Percentiles rank a stretch among this genome's conserved stretches.
Evolutionary conservation across 2,888 invertebrate genomes (phyloP).

Genomic region (Thymelicus sylvestris): DNA sequence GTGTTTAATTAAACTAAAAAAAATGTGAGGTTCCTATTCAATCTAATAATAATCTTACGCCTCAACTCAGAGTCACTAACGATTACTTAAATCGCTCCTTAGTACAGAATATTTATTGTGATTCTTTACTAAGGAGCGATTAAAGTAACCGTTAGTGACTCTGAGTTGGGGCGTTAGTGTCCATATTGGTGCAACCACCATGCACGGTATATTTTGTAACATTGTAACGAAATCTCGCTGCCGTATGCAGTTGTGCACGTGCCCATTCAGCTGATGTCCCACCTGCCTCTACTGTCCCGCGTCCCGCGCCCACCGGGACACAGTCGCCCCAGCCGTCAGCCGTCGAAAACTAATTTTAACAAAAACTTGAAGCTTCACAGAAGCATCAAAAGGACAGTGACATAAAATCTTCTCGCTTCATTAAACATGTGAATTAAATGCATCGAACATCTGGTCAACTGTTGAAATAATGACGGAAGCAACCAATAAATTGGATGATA

Average conservation of each 20-base stretch:
- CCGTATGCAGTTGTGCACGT: conserved; percentile 32
- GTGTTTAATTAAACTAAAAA: too few relatives aligned
- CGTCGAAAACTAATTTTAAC: conserved; percentile 32
- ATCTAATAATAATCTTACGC: background rate
- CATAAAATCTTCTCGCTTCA: conserved; percentile 59
- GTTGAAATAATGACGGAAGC: conserved; percentile 42
- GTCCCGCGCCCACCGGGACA: conserved; percentile 15
- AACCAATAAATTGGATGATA: background rate
- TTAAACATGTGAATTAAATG: conserved; percentile 74
- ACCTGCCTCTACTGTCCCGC: conserved; percentile 18
- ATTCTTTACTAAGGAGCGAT: too few relatives aligned
- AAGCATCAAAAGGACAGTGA: conserved; percentile 28
- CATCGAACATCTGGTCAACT: conserved; percentile 73
- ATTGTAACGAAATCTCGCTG: conserved; percentile 1
- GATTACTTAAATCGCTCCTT: too few relatives aligned
- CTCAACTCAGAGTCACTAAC: too few relatives aligned
- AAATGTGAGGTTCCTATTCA: background rate
- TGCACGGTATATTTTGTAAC: background rate
- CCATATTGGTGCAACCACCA: background rate
- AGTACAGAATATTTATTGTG: too few relatives aligned
- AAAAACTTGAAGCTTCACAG: conserved; percentile 36
- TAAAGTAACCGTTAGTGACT: too few relatives aligned
- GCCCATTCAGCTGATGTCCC: conserved; percentile 26
- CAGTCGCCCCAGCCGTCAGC: conserved; percentile 10
- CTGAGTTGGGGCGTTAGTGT: too few relatives aligned